Percentiles rank a stretch among this genome's conserved stretches.
Conservation (phyloP, 2,113 vertebrate genomes). For the Ibidorhyncha struthersii region DNA sequence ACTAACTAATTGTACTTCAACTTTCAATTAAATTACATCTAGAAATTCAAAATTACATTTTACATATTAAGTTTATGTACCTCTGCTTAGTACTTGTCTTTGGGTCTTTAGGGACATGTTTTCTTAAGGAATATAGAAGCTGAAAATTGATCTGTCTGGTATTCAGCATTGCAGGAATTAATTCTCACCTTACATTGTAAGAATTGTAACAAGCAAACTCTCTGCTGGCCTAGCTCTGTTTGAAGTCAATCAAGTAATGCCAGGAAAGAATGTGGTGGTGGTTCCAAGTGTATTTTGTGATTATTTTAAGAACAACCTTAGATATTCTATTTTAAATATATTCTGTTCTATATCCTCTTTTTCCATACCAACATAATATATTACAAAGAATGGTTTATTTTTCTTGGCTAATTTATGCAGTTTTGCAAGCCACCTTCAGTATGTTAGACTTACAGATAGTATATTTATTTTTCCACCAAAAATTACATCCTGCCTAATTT, state of each 20-base stretch:
- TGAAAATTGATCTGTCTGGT: not conserved
- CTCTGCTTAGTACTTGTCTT: not conserved
- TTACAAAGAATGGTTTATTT: not conserved
- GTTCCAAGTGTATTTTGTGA: not conserved
- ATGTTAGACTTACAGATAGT: not conserved
- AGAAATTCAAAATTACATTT: not conserved
- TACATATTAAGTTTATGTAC: not conserved
- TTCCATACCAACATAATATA: not conserved
- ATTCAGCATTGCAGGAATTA: not conserved
- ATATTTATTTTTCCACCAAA: not conserved
- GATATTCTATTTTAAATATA: not conserved
- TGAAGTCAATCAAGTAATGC: not conserved
- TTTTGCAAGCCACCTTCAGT: not conserved
- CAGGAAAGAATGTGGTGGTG: not conserved
- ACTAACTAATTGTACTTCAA: not conserved
- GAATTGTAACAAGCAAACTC: not conserved
- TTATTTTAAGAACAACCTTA: not conserved
- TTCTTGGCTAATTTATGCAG: not conserved
- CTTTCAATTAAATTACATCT: not conserved
- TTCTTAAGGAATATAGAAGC: not conserved
- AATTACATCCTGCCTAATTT: not conserved
- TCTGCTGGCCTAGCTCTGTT: not conserved
- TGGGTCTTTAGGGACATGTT: not conserved
- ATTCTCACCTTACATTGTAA: not conserved
- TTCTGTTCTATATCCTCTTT: not conserved